Evolutionary conservation across 1,140 invertebrate genomes (phyloP), one percentile per base, ranked within the genome.

Genomic region (Heliconius himera): DNA sequence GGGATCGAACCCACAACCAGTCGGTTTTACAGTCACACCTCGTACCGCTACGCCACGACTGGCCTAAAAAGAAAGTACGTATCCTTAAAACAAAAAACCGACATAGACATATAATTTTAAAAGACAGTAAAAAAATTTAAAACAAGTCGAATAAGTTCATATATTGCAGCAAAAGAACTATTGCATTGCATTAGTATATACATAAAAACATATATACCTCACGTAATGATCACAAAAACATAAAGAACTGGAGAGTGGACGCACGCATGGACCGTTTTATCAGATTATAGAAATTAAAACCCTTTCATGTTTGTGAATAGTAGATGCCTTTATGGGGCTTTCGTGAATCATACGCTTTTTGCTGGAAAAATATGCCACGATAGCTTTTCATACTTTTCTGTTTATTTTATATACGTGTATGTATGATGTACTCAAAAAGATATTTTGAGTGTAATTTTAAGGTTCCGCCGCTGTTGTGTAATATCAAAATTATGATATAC

Each of bases 251-350:
- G 26, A 16, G 46, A 79, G 73, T 79, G 74, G 70, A 78, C 38
- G 46, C 49, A 74, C 70, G 66, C 73, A 76, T 60, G 56, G 49
- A 70, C 78, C 77, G 74, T 74, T 79, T 79, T 79, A 79, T 79
- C 78, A 79, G 70, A 79, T 76, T 79, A 76, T 79, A 76, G 74
- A 76, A 79, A 79, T 79, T 79, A 79, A 79, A 79, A 79, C 78
- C 78, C 78, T 79, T 79, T 79, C 73, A 79, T 79, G 60, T 56
- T 56, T 74, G 54, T 75, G 78, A 79, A 79, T 79, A 56, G 66
- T 60, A 74, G 70, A 75, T 79, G 73, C 73, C 78, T 79, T 75
- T 79, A 79, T 75, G 78, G 73, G 75, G 73, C 73, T 66, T 75
- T 66, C 66, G 60, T 26, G 73, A 79, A 79, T 79, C 38, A 49